Evolutionary conservation across 2,113 vertebrate genomes (phyloP), one percentile per base, ranked within the genome.

Genomic region (Microcebus jonahi): DNA sequence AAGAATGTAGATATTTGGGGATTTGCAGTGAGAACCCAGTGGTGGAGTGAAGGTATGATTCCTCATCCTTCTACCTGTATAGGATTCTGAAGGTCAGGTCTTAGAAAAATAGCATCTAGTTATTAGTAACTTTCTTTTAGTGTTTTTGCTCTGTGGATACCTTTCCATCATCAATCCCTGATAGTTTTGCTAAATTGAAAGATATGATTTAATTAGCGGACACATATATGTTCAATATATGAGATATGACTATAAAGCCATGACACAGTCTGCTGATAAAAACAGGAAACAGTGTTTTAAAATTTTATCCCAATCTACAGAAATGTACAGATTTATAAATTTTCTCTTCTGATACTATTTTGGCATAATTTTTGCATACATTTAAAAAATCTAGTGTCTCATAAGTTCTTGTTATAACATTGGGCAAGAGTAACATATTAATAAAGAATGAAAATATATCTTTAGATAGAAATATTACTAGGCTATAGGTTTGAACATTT

Each of bases 141-240:
- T 59, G 48, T 21, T 6, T 39, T 25, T 91, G 48, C 27, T 90
- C 34, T 42, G 1, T 63, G 57, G 10, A 59, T 17, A 55, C 31
- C 59, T 96, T 91, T 55, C 77, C 55, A n/a, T 63, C 96, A 50
- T 81, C 50, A 86, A 39, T 21, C 29, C 29, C 39, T 75, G 61
- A 77, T 39, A 57, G 55, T 53, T 93, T 75, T 79, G 70, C 70
- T 92, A 81, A 82, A 73, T 75, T 65, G 81, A 84, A 95, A 88
- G 53, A 39, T 82, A 55, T 17, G 10, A 57, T 20, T 70, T 90
- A 92, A 89, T 88, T 36, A 89, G 71, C 15, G 36, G 39, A 92
- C 20, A 79, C 17, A 73, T 25, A 55, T n/a, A 80, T 13, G 34
- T n/a, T 85, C 36, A 25, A 55, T 65, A 50, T 63, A 86, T 39